Conservation (phyloP, 2,888 invertebrate genomes). For the Lycophotia porphyrea region DNA sequence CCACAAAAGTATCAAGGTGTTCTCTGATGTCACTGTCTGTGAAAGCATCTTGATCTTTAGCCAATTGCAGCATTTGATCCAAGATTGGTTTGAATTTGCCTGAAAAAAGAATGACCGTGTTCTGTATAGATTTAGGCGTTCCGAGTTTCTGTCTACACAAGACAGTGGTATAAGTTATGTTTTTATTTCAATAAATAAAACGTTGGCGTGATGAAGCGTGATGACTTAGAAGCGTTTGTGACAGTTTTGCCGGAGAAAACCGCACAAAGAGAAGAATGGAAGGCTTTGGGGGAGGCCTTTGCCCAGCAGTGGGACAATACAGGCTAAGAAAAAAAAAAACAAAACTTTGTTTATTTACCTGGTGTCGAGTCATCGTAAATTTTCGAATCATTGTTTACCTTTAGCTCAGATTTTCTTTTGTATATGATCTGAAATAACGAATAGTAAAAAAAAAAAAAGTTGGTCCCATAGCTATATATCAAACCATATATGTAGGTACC, state of each 20-base stretch:
- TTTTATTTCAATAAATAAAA: neutral
- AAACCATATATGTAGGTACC: neutral
- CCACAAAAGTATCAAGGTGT: slow-evolving; percentile 46
- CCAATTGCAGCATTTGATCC: slow-evolving; percentile 38
- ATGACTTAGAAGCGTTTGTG: no score
- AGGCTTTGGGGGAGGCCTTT: no score
- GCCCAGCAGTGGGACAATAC: no score
- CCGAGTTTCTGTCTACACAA: neutral
- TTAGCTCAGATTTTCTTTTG: slow-evolving; percentile 38
- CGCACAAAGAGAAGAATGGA: no score
- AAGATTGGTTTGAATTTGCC: neutral
- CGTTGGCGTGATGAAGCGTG: no score
- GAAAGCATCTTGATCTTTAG: slow-evolving; percentile 18
- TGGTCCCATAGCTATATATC: no score
- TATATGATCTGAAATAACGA: slow-evolving; percentile 33
- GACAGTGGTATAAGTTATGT: no score
- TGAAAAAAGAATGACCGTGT: no score
- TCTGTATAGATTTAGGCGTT: neutral
- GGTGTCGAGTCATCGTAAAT: neutral
- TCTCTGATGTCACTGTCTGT: slow-evolving; percentile 42
- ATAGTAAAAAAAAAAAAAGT: neutral
- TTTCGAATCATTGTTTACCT: neutral
- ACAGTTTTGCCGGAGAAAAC: no score
- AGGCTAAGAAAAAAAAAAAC: no score
- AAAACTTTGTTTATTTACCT: slow-evolving; percentile 20